phyloP scores from a whole-genome alignment of 2,888 invertebrate genomes.

The Thelaira solivaga region DNA sequence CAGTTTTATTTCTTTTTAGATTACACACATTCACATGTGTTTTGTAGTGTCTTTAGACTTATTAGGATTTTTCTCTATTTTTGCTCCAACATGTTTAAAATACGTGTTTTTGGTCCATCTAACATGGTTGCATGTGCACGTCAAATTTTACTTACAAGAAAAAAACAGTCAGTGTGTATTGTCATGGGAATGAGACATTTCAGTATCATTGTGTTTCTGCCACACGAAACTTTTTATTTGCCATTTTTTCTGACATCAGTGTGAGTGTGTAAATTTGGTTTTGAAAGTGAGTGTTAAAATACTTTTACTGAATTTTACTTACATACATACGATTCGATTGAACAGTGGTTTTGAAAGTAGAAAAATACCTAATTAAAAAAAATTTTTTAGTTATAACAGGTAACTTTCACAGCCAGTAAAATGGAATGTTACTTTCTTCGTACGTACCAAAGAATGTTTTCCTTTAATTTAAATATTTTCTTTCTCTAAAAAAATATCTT shows the following conservation, averaged over 20 bases:
- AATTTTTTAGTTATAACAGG: no score
- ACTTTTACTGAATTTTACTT: slow-evolving; percentile 21
- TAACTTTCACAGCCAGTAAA: no score
- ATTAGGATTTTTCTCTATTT: slow-evolving; percentile 6
- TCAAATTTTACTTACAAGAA: slow-evolving; percentile 19
- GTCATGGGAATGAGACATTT: neutral
- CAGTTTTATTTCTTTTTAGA: slow-evolving; percentile 7
- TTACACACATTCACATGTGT: neutral
- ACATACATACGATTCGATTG: slow-evolving; percentile 7
- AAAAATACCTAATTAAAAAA: neutral
- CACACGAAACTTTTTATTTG: slow-evolving; percentile 6
- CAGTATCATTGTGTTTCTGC: slow-evolving; percentile 22
- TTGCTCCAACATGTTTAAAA: slow-evolving; percentile 34
- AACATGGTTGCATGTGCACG: slow-evolving; percentile 32
- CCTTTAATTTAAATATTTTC: no score
- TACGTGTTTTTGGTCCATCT: slow-evolving; percentile 53
- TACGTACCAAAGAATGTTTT: no score
- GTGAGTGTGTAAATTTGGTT: slow-evolving; percentile 36
- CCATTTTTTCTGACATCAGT: neutral
- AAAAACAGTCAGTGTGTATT: slow-evolving; percentile 16
- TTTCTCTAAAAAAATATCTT: no score
- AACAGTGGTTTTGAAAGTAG: slow-evolving; percentile 10
- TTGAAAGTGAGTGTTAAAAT: slow-evolving; percentile 57
- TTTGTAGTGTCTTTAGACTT: neutral
- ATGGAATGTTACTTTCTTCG: no score